Evolutionary conservation across 2,888 invertebrate species (phyloP).

Genomic region (Drosophila antonietae): DNA sequence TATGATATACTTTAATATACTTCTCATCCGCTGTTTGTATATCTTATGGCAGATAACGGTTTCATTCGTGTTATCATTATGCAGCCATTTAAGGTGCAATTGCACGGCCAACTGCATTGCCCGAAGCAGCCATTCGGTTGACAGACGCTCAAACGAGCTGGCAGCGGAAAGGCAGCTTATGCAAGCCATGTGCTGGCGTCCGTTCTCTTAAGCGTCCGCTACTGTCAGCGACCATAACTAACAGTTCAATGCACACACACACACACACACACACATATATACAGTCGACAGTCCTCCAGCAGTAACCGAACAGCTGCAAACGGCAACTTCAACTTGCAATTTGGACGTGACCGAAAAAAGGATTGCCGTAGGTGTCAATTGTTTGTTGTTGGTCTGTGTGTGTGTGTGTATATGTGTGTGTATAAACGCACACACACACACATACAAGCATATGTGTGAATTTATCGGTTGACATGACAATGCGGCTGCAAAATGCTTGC

Average conservation of each 20-base stretch:
- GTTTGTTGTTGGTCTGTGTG: slow-evolving; percentile 64
- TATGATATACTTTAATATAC: not conserved
- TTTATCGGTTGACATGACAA: slow-evolving; percentile 81
- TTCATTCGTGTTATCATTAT: slow-evolving; percentile 30
- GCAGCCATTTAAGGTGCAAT: slow-evolving; percentile 27
- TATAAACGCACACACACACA: slow-evolving; percentile 30
- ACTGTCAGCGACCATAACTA: slow-evolving; percentile 68
- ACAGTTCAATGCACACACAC: slow-evolving; percentile 70
- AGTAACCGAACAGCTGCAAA: slow-evolving; percentile 53
- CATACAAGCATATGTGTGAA: slow-evolving; percentile 66
- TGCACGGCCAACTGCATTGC: slow-evolving; percentile 23
- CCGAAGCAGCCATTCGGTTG: slow-evolving; percentile 36
- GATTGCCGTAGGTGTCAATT: slow-evolving; percentile 80
- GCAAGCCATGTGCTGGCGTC: slow-evolving; percentile 40
- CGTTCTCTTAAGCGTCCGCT: slow-evolving; percentile 6
- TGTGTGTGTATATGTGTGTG: too few species aligned
- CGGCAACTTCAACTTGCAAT: slow-evolving; percentile 68
- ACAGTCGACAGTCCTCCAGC: slow-evolving; percentile 12
- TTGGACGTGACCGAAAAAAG: slow-evolving; percentile 67
- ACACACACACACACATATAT: not conserved
- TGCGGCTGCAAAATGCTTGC: slow-evolving; percentile 80
- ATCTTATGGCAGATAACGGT: not conserved
- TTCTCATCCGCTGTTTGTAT: not conserved
- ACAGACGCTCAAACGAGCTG: slow-evolving; percentile 40
- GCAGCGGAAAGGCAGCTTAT: slow-evolving; percentile 65